These are phyloP conservation scores for Trinorchestia longiramus DNA, from an alignment of 1,140 invertebrate species.

Conservation along the genomic window DNA sequence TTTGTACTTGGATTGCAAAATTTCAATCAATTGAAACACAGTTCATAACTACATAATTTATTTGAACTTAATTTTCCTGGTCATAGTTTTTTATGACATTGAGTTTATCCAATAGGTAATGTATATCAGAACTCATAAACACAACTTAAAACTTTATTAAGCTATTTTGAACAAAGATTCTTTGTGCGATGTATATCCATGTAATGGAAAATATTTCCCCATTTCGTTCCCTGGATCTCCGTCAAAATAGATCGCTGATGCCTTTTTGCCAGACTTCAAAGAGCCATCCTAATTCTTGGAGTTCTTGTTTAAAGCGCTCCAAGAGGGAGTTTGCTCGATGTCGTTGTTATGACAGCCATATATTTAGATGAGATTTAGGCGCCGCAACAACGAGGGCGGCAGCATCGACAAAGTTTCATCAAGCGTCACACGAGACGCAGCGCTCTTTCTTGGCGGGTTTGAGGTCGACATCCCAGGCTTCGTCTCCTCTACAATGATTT, in stretches of 20 bases:
- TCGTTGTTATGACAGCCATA: conserved; percentile 22
- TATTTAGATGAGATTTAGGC: conserved; percentile 28
- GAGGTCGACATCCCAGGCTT: background rate
- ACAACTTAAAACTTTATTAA: background rate
- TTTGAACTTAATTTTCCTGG: too few relatives aligned
- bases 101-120: too few relatives aligned
- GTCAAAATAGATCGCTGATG: background rate
- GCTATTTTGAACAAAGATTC: background rate
- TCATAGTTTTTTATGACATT: too few relatives aligned
- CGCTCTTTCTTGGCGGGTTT: background rate
- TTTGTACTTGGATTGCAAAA: too few relatives aligned
- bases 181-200: background rate
- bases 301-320: background rate
- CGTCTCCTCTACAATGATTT: conserved; percentile 25
- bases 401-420: background rate
- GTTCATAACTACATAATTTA: too few relatives aligned
- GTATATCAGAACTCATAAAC: too few relatives aligned
- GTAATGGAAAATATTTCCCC: background rate
- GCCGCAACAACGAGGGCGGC: background rate
- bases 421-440: background rate
- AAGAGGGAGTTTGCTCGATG: background rate
- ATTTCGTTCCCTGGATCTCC: background rate
- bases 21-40: too few relatives aligned
- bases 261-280: background rate
- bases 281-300: background rate